Conservation (phyloP, 2,797 vertebrate species). For the Valencia hispanica region DNA sequence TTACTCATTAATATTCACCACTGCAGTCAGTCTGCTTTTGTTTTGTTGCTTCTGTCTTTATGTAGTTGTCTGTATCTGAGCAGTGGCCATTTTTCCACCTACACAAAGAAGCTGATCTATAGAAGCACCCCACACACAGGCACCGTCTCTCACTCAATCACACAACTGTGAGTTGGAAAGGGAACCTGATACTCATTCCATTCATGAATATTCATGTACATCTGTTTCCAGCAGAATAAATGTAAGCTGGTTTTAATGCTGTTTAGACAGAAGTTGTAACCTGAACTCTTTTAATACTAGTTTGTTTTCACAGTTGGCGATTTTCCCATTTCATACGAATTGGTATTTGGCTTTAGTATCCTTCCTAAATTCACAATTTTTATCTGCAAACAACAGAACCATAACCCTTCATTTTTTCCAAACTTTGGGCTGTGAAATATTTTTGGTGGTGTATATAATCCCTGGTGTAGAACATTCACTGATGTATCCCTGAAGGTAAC, state of each 20-base stretch:
- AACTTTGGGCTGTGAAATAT: slow-evolving; percentile 39
- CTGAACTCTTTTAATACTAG: slow-evolving; percentile 38
- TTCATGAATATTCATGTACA: slow-evolving; percentile 85
- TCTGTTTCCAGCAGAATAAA: slow-evolving; percentile 73
- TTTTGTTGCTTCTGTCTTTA: slow-evolving; percentile 65
- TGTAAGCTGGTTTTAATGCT: slow-evolving; percentile 63
- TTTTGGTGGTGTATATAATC: slow-evolving; percentile 20
- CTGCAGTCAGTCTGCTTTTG: slow-evolving; percentile 59
- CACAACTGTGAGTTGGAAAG: slow-evolving; percentile 67
- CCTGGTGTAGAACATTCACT: slow-evolving; percentile 29
- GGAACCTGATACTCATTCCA: slow-evolving; percentile 51
- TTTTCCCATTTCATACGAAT: not conserved
- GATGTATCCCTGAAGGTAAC: slow-evolving; percentile 59
- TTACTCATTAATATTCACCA: slow-evolving; percentile 71
- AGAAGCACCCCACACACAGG: slow-evolving; percentile 32
- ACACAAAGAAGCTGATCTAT: slow-evolving; percentile 50
- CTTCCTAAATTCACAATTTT: slow-evolving; percentile 20
- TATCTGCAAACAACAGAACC: slow-evolving; percentile 53
- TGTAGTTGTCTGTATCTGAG: slow-evolving; percentile 59
- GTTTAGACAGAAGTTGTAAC: slow-evolving; percentile 70
- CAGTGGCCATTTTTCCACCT: slow-evolving; percentile 72
- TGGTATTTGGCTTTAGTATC: slow-evolving; percentile 8
- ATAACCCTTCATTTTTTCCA: slow-evolving; percentile 55
- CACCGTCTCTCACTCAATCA: slow-evolving; percentile 38
- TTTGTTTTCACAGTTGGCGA: slow-evolving; percentile 13